These are phyloP conservation scores for Telenomus remus DNA, from an alignment of 1,140 invertebrate species.

Conservation along the genomic window DNA sequence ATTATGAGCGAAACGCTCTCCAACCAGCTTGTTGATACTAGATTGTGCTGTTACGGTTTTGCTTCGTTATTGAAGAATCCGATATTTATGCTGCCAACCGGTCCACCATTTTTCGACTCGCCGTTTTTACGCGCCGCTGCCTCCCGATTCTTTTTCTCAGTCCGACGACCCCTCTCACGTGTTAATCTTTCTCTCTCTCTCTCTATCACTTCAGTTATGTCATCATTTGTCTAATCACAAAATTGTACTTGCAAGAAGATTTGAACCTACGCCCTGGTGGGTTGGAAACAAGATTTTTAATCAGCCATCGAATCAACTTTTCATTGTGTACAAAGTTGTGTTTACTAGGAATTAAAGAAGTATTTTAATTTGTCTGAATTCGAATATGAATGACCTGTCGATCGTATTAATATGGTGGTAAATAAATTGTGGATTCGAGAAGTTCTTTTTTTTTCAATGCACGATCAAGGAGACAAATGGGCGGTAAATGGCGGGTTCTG, in stretches of 20 bases:
- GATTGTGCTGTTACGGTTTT: constrained; percentile 58
- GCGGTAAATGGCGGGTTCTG: constrained; percentile 13
- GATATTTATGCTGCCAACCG: constrained; percentile 57
- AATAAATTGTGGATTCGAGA: constrained; percentile 4
- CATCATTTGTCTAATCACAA: constrained; percentile 10
- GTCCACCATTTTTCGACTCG: constrained; percentile 47
- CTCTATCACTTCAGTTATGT: too few relatives aligned
- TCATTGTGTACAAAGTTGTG: too few relatives aligned
- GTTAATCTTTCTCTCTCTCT: constrained; percentile 14
- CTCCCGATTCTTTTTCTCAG: constrained; percentile 9
- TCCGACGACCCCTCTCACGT: constrained; percentile 7
- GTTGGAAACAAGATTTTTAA: too few relatives aligned
- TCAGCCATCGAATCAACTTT: too few relatives aligned
- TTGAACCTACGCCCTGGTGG: too few relatives aligned
- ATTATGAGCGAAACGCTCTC: constrained; percentile 48
- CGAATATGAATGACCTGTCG: constrained; percentile 1
- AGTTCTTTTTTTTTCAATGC: constrained; percentile 5
- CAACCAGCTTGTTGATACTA: constrained; percentile 58
- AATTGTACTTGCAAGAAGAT: too few relatives aligned
- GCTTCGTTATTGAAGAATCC: constrained; percentile 60
- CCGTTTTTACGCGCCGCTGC: constrained; percentile 34
- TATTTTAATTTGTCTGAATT: too few relatives aligned
- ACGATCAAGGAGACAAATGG: constrained; percentile 10
- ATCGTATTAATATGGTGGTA: neutral
- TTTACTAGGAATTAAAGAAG: too few relatives aligned